Conservation (phyloP, 1,140 invertebrate genomes). For the Conus ventricosus region DNA sequence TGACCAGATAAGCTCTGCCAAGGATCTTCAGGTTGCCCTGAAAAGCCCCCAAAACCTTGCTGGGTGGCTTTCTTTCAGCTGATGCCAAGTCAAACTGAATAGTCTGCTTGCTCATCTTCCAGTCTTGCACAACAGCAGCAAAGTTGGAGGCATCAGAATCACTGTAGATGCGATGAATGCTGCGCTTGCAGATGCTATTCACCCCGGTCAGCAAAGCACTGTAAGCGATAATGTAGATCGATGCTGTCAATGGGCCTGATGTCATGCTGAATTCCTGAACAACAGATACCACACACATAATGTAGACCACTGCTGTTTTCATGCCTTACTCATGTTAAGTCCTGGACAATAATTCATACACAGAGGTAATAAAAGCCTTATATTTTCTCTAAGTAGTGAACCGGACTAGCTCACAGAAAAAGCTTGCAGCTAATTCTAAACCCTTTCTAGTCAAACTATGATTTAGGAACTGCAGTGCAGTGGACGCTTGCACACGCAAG, state of each 20-base stretch:
- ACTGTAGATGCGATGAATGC: constrained; percentile 31
- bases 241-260: neutral
- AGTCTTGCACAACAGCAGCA: constrained; percentile 35
- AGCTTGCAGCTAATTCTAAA: too few relatives aligned
- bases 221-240: constrained; percentile 19
- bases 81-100: constrained; percentile 15
- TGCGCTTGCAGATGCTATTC: constrained; percentile 21
- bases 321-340: neutral
- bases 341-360: neutral
- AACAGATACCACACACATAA: neutral
- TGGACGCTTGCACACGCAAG: too few relatives aligned
- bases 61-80: constrained; percentile 2
- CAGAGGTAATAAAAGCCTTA: too few relatives aligned
- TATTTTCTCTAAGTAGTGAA: too few relatives aligned
- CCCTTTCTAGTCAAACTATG: too few relatives aligned
- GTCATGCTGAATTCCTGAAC: constrained; percentile 21
- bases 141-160: constrained; percentile 22
- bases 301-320: neutral
- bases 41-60: neutral
- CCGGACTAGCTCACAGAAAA: too few relatives aligned
- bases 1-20: constrained; percentile 11
- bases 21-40: constrained; percentile 33
- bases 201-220: neutral
- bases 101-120: constrained; percentile 17
- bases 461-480: too few relatives aligned